Conservation (phyloP, 2,888 invertebrate species). For the Dasysyrphus albostriatus region DNA sequence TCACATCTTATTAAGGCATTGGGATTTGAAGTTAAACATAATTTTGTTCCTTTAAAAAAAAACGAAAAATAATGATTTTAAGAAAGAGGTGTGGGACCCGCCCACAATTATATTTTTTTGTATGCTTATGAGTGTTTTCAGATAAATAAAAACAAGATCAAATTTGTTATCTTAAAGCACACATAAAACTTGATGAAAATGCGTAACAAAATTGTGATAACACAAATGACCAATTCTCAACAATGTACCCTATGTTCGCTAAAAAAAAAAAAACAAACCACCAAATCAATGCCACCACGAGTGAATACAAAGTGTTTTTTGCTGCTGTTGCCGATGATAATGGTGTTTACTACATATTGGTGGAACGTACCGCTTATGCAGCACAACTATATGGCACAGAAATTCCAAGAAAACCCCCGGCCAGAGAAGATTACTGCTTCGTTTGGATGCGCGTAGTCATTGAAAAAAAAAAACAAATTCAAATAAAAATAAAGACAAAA, state of each 20-base stretch:
- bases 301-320: slow-evolving; percentile 65
- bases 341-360: slow-evolving; percentile 46
- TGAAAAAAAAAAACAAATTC: slow-evolving; percentile 15
- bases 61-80: too few species aligned
- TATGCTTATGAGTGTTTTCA: too few species aligned
- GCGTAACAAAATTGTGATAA: not conserved
- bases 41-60: too few species aligned
- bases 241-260: slow-evolving; percentile 6
- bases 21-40: too few species aligned
- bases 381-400: slow-evolving; percentile 70
- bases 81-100: too few species aligned
- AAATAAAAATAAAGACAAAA: not conserved
- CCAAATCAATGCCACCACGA: slow-evolving; percentile 56
- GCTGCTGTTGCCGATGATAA: slow-evolving; percentile 44
- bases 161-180: too few species aligned
- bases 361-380: slow-evolving; percentile 52
- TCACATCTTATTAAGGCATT: too few species aligned
- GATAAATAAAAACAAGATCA: too few species aligned
- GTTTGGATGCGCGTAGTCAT: slow-evolving; percentile 63
- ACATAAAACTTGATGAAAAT: too few species aligned
- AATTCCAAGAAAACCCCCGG: slow-evolving; percentile 76
- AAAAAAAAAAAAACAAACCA: slow-evolving; percentile 9
- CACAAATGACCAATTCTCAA: not conserved
- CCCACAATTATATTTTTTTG: too few species aligned
- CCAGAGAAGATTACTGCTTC: slow-evolving; percentile 60